These are phyloP conservation scores for Erpobdella octoculata DNA, from an alignment of 2,888 invertebrate species.

Conservation along the genomic window DNA sequence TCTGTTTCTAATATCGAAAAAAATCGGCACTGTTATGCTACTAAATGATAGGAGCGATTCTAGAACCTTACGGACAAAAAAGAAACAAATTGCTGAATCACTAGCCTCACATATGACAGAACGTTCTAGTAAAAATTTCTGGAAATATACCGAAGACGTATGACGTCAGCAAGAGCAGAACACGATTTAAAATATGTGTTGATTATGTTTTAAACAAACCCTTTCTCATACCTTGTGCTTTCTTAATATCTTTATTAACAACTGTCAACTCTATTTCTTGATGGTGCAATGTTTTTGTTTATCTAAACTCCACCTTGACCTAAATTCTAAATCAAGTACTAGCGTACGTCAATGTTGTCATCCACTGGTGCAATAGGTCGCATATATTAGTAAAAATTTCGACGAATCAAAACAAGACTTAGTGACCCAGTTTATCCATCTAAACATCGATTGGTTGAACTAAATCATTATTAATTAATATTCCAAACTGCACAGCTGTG, in stretches of 20 bases:
- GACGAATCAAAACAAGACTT: background rate
- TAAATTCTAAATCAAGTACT: background rate
- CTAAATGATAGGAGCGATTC: too few relatives aligned
- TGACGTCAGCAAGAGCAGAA: too few relatives aligned
- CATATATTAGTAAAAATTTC: background rate
- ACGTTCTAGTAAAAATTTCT: background rate
- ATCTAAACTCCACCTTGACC: constrained; percentile 13
- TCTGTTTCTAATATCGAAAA: too few relatives aligned
- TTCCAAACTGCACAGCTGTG: background rate
- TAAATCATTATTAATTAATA: background rate
- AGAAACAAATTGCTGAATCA: background rate
- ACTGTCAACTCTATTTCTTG: constrained; percentile 3
- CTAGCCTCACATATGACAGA: background rate
- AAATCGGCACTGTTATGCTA: too few relatives aligned
- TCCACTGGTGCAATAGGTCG: background rate
- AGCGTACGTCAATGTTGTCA: background rate
- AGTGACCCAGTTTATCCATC: background rate
- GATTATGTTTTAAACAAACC: too few relatives aligned
- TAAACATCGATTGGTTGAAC: background rate
- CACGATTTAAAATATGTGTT: too few relatives aligned
- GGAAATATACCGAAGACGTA: background rate
- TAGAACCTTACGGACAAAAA: too few relatives aligned
- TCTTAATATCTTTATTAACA: background rate
- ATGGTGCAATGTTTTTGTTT: constrained; percentile 12
- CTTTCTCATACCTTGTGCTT: background rate